phyloP scores from a whole-genome alignment of 2,797 vertebrate genomes.

The Eulemur coronatus region DNA sequence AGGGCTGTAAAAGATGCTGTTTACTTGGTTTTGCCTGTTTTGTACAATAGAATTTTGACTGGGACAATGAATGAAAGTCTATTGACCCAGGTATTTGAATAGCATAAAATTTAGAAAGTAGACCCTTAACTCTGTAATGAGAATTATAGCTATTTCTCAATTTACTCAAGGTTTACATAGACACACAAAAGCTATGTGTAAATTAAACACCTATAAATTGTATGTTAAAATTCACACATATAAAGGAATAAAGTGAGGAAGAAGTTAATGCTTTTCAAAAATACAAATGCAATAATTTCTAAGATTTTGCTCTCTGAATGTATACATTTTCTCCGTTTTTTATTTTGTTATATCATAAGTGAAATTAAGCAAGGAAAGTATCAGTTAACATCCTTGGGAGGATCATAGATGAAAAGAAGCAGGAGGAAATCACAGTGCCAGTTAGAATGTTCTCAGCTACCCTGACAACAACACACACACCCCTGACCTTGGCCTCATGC shows the following conservation, averaged over 20 bases:
- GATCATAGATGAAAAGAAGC: not conserved
- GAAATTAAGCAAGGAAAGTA: not conserved
- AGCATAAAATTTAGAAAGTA: constrained; percentile 27
- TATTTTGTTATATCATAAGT: not conserved
- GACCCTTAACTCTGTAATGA: not conserved
- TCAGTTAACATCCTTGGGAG: not conserved
- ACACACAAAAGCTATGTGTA: not conserved
- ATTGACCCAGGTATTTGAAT: not conserved
- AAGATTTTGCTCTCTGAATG: not conserved
- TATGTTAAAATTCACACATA: not conserved
- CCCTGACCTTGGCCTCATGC: rapidly evolving
- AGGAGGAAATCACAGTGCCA: not conserved
- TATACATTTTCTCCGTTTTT: not conserved
- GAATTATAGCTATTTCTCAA: not conserved
- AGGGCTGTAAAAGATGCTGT: not conserved
- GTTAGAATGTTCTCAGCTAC: not conserved
- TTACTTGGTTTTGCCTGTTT: not conserved
- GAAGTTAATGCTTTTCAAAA: not conserved
- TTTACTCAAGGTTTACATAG: not conserved
- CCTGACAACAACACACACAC: not conserved
- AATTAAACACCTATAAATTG: not conserved
- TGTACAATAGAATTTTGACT: not conserved
- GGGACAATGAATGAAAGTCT: not conserved
- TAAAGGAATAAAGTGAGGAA: not conserved
- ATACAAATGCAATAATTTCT: not conserved